A percentile compares a stretch with the other conserved stretches of the same genome.
Evolutionary conservation across 2,888 invertebrate species (phyloP).

Genomic region (Nemurella pictetii): DNA sequence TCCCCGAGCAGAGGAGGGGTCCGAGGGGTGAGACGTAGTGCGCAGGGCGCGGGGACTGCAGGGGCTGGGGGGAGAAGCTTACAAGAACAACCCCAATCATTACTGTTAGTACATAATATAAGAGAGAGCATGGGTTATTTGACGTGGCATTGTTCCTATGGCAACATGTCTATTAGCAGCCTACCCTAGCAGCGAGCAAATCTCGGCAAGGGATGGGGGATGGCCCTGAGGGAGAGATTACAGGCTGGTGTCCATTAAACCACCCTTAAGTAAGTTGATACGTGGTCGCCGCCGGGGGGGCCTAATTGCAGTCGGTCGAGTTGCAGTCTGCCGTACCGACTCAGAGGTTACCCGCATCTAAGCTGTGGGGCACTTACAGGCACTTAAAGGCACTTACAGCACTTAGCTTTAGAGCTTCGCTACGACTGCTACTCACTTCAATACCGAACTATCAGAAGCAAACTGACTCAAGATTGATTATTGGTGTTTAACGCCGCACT

Average conservation of each 20-base stretch:
- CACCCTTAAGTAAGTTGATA: slow-evolving; percentile 29
- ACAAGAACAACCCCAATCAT: not conserved
- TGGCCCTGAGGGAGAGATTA: not conserved
- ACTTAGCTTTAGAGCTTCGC: too few relatives aligned
- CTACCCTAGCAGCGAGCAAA: not conserved
- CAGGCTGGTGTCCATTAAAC: slow-evolving; percentile 29
- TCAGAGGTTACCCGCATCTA: too few relatives aligned
- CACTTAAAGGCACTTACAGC: too few relatives aligned
- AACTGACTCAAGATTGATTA: too few relatives aligned
- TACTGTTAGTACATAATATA: not conserved
- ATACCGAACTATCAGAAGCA: too few relatives aligned
- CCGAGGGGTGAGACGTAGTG: not conserved
- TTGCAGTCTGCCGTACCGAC: too few relatives aligned
- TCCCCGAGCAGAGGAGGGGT: not conserved
- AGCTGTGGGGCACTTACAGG: too few relatives aligned
- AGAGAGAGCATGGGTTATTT: not conserved
- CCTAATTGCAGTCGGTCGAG: not conserved
- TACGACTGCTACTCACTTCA: too few relatives aligned
- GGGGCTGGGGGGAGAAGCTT: not conserved
- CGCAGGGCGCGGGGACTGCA: not conserved
- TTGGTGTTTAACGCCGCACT: too few relatives aligned
- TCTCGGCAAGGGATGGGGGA: not conserved
- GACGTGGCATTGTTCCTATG: not conserved
- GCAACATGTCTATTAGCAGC: not conserved
- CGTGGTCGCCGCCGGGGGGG: slow-evolving; percentile 12